Evolutionary conservation across 53 echinoderm and acorn worm species (phyloP), one percentile per base, ranked within the genome.

Genomic region (Actinopyga echinites): DNA sequence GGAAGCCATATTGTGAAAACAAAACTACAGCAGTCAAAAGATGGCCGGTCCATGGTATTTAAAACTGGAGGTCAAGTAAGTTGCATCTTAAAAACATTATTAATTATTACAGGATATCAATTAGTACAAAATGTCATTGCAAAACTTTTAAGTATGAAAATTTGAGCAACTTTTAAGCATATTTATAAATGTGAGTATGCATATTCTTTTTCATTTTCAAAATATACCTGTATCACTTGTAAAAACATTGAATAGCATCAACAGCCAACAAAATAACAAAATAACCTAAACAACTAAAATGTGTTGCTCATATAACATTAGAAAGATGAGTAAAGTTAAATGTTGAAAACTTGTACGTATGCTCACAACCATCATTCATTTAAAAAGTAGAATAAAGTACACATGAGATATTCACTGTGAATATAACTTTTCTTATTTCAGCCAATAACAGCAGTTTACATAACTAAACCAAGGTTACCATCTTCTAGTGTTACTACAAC

Each of bases 21-120:
- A 8, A 84, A 84, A 38, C 31, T 84, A 26, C 56, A 68, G 3
- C 74, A 84, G 35, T 73, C 84, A 21, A 8, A 68, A 57, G 84
- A 84, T 68, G 73, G 73, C 57, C 69, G 69, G 20, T 84, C 84
- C 30, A 36, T 71, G 25, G 33, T 69, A 15, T 84, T 84, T 28
- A 69, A 84, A 69, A 84, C 71, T 32, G 84, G 69, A 5, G 84
- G 84, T 40, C 84, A 84, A 71, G 74, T 84, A 57, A 56, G 74
- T 55, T 22, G 21, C 2, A 49, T 25, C 20, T 19, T 38, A 71
- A 71, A 25, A 71, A 24, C 21, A 24, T 21, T 33, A 21, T 26
- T n/a, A 22, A 64, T 61, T 21, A 28, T 61, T 19, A 6, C 32
- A 37, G 63, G 40, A 8, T 40, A 40, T 8, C 7, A 7, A 40